Conservation (phyloP, 92 coral and sea anemone genomes). For the Palythoa grandiflora region DNA sequence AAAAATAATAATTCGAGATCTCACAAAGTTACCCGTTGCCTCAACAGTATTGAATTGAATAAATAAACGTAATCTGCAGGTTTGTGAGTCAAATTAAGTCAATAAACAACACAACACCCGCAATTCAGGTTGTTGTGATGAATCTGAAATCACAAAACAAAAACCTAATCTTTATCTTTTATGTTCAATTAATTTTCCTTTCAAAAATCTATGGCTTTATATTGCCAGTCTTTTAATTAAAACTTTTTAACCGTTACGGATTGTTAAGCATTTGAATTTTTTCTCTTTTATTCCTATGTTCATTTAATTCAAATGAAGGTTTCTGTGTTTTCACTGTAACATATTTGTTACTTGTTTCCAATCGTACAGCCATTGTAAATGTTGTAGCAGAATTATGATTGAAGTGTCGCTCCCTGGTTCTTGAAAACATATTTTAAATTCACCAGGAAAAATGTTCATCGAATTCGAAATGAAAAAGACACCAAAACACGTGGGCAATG, state of each 20-base stretch:
- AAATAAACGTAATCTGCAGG: neutral
- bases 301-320: neutral
- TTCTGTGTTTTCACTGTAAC: neutral
- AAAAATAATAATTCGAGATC: neutral
- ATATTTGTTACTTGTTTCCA: neutral
- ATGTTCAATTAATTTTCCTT: neutral
- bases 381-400: too few species aligned
- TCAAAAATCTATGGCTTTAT: neutral
- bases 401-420: neutral
- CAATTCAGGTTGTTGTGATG: neutral
- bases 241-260: neutral
- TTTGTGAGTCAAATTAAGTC: slow-evolving; percentile 2
- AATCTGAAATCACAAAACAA: neutral
- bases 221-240: neutral
- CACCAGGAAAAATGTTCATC: neutral
- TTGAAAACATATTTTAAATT: neutral
- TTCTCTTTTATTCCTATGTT: neutral
- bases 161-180: neutral
- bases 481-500: slow-evolving; percentile 9
- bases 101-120: slow-evolving; percentile 6
- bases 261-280: neutral
- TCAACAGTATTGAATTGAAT: slow-evolving; percentile 16
- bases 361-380: too few species aligned
- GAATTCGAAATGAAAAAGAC: too few species aligned
- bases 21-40: slow-evolving; percentile 1